Base-by-base conservation (phyloP, 2,113 vertebrate species). In the Phalacrocorax carbo region DNA sequence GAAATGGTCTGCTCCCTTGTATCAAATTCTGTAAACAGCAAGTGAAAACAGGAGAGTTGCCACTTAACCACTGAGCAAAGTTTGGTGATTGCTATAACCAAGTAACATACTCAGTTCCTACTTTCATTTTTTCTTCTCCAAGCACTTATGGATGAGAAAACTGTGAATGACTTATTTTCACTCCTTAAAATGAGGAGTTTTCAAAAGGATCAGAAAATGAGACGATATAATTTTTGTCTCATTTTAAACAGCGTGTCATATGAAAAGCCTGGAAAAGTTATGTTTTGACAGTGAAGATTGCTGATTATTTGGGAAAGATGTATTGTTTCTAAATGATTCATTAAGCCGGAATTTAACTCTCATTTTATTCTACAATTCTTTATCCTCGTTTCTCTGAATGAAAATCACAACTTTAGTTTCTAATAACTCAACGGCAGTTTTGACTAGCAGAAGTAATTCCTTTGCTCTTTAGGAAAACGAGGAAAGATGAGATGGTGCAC, bases 301-400 rank as follows among this genome's bases (percentile, higher is more conserved):
- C 91, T 85, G 58, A 82, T 96, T 78, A 96, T 94, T 93, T 95
- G 49, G 69, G 60, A 73, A 86, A 82, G 86, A 96, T 21, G 3
- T 87, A 88, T 79, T 94, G 76, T 93, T 96, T 95, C 51, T 65
- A 94, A 94, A 91, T 90, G 69, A 95, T 49, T 89, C 69, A 96
- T 96, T 89, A 94, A 91, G 49, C 15, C 78, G 51, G 54, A 93
- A 69, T 73, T 92, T 76, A 90, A 96, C 66, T 88, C 58, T 54
- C 77, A 62, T 95, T 86, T 93, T 91, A 73, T 70, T 92, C 76
- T 62, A n/a, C 44, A 86, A 48, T 91, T 94, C 69, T 93, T 93
- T 84, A 77, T 68, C 40, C 27, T 85, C 61, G 16, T 80, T 80
- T 81, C 40, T 40, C 36, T 52, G 29, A 82, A 23, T 68, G 52